These are phyloP conservation scores for Saccopteryx leptura DNA, from an alignment of 2,113 vertebrate species.

Conservation along the genomic window DNA sequence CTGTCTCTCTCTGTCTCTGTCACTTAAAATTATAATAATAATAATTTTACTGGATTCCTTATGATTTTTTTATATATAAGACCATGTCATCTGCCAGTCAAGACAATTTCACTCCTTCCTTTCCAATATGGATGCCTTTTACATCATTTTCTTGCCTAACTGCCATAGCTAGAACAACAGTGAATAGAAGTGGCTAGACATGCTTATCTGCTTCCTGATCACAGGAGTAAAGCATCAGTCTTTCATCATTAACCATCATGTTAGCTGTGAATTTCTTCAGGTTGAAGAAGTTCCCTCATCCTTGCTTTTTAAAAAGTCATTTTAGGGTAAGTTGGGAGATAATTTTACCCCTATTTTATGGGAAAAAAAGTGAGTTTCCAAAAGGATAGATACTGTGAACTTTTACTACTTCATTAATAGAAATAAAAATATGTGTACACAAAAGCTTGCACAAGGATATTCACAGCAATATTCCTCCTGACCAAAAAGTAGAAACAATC, in stretches of 20 bases:
- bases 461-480: neutral
- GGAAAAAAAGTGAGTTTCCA: neutral
- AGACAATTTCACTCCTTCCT: constrained; percentile 19
- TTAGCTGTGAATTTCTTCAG: neutral
- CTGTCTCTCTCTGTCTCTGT: too few relatives aligned
- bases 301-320: constrained; percentile 25
- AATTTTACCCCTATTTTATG: neutral
- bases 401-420: neutral
- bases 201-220: neutral
- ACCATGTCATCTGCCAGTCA: neutral
- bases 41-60: neutral
- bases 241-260: neutral
- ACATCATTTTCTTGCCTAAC: neutral
- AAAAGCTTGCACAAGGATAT: neutral
- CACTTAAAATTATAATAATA: neutral
- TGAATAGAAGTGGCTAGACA: neutral
- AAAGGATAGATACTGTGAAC: neutral
- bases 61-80: neutral
- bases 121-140: neutral
- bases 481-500: neutral
- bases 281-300: neutral
- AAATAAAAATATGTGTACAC: constrained; percentile 36
- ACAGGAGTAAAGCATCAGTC: neutral
- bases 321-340: neutral
- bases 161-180: neutral